These are phyloP conservation scores for Solenopsis fugax DNA, from an alignment of 1,140 invertebrate species.

Conservation along the genomic window DNA sequence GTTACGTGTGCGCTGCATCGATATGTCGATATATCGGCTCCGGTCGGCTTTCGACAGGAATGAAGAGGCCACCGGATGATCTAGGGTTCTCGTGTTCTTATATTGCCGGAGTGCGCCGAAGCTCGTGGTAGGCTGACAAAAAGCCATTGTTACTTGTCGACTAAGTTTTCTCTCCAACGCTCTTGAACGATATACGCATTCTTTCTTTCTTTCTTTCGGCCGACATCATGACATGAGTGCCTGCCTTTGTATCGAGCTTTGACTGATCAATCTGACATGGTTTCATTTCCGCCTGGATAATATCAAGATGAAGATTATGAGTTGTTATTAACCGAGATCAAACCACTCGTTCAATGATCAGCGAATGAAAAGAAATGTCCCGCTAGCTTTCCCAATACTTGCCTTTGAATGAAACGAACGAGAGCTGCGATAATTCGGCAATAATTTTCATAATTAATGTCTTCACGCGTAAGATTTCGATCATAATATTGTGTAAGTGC, in stretches of 20 bases:
- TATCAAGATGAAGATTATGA: background rate
- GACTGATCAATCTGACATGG: constrained; percentile 61
- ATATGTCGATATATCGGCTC: constrained; percentile 66
- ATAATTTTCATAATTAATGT: constrained; percentile 21
- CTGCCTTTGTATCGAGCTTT: constrained; percentile 64
- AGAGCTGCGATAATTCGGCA: background rate
- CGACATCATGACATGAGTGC: constrained; percentile 65
- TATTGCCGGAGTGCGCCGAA: constrained; percentile 60
- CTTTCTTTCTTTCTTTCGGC: constrained; percentile 45
- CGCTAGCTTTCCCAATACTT: background rate
- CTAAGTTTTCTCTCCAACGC: constrained; percentile 76
- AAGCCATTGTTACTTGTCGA: constrained; percentile 79
- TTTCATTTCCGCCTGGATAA: constrained; percentile 5
- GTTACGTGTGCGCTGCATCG: constrained; percentile 54
- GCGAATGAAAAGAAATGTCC: background rate
- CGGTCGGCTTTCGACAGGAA: constrained; percentile 55
- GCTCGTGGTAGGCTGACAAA: constrained; percentile 73
- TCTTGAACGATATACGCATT: constrained; percentile 12
- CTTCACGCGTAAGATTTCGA: background rate
- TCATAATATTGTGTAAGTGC: no score
- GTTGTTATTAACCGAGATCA: constrained; percentile 1
- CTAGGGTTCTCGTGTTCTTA: constrained; percentile 73
- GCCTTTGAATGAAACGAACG: background rate
- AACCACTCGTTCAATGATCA: background rate
- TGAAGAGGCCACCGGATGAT: constrained; percentile 60